A percentile compares a stretch with the other conserved stretches of the same genome.
These are phyloP conservation scores for Dipodomys ordii DNA, from an alignment of 2,113 vertebrate species.

Conservation along the genomic window DNA sequence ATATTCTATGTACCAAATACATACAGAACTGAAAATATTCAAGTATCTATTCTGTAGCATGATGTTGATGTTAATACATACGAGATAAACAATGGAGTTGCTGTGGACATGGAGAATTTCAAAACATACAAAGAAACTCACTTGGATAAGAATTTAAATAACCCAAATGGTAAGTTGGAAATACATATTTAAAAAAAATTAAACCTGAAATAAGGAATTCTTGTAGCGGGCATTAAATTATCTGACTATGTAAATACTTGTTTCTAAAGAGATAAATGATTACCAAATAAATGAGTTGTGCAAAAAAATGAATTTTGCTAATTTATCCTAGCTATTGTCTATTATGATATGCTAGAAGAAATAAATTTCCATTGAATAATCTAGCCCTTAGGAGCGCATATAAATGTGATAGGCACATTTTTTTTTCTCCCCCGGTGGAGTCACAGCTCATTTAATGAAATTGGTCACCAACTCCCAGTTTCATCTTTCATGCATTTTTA, in stretches of 20 bases:
- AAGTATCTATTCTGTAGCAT: background rate
- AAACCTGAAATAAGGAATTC: background rate
- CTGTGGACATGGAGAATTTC: background rate
- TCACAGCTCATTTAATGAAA: slow-evolving; percentile 61
- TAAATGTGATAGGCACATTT: background rate
- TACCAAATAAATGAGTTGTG: slow-evolving; percentile 49
- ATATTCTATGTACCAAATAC: background rate
- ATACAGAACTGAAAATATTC: background rate
- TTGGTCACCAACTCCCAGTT: slow-evolving; percentile 46
- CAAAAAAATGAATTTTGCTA: slow-evolving; percentile 3
- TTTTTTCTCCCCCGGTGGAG: background rate
- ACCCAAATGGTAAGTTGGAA: background rate
- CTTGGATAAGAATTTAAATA: background rate
- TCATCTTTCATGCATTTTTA: slow-evolving; percentile 55
- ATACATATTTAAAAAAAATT: slow-evolving; percentile 33
- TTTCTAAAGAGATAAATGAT: slow-evolving; percentile 42
- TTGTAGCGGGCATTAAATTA: slow-evolving; percentile 13
- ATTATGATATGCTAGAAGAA: slow-evolving; percentile 43
- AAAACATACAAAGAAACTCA: background rate
- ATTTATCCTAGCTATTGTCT: slow-evolving; percentile 40
- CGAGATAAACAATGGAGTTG: background rate
- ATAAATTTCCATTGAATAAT: slow-evolving; percentile 46
- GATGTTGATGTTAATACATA: background rate
- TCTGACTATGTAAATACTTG: slow-evolving; percentile 44
- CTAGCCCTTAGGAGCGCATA: background rate